Evolutionary conservation across 2,113 vertebrate species (phyloP).

Genomic region (Pterophyllum scalare): DNA sequence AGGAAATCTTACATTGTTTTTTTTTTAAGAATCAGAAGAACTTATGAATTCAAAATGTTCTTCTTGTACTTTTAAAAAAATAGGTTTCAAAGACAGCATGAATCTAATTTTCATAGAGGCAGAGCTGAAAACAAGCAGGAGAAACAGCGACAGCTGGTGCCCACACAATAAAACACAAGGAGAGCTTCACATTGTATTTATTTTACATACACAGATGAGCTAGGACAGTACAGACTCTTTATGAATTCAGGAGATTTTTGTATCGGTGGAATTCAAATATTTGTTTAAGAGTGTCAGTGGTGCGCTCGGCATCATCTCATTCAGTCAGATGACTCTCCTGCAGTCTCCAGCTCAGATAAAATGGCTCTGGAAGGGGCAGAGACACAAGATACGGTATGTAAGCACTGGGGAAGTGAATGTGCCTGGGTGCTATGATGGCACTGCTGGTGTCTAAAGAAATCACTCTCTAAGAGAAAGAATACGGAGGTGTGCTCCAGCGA

Average conservation of each 20-base stretch:
- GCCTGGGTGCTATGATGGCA: not conserved
- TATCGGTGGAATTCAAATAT: not conserved
- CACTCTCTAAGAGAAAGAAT: not conserved
- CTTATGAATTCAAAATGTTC: not conserved
- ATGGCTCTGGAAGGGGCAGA: constrained; percentile 53
- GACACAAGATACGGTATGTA: not conserved
- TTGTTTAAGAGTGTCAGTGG: not conserved
- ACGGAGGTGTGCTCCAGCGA: too few relatives aligned
- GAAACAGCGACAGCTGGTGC: constrained; percentile 15
- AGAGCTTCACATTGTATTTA: not conserved
- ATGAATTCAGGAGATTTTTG: not conserved
- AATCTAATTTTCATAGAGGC: not conserved
- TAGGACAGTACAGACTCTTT: not conserved
- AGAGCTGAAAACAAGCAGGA: not conserved
- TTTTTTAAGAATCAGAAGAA: not conserved
- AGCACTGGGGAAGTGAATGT: not conserved
- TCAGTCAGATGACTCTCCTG: constrained; percentile 51
- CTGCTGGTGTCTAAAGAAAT: not conserved
- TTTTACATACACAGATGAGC: constrained; percentile 15
- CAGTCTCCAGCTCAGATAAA: constrained; percentile 67
- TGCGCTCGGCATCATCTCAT: not conserved
- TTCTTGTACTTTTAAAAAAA: not conserved
- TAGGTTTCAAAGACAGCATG: not conserved
- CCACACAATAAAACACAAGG: not conserved
- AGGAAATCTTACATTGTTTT: not conserved